Evolutionary conservation across 2,113 vertebrate genomes (phyloP).

Genomic region (Pomatostomus ruficeps): DNA sequence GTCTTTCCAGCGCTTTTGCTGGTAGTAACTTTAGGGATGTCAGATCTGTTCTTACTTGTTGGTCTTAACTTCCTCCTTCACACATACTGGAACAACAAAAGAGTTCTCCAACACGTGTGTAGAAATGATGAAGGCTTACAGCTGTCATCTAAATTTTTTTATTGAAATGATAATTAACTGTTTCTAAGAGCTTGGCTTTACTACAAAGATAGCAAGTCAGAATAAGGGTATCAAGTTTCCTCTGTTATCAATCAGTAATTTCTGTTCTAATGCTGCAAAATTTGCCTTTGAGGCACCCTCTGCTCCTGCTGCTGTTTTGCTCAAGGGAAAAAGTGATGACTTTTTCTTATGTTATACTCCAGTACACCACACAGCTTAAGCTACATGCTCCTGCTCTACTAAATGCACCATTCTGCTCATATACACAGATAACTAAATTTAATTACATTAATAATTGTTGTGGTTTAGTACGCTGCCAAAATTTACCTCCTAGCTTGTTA

Average conservation of each 20-base stretch:
- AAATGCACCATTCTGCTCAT: slow-evolving; percentile 19
- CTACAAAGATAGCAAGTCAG: slow-evolving; percentile 15
- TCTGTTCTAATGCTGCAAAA: not conserved
- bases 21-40: not conserved
- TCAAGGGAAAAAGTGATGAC: not conserved
- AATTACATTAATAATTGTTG: slow-evolving; percentile 40
- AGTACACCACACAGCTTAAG: not conserved
- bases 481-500: slow-evolving; percentile 30
- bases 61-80: not conserved
- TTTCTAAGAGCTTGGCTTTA: slow-evolving; percentile 35
- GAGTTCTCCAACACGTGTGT: not conserved
- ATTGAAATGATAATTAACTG: slow-evolving; percentile 45
- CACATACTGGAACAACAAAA: not conserved
- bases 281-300: not conserved
- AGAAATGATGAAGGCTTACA: slow-evolving; percentile 18
- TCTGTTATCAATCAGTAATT: slow-evolving; percentile 10
- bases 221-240: slow-evolving; percentile 27
- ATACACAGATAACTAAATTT: slow-evolving; percentile 31
- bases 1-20: not conserved
- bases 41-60: slow-evolving; percentile 20
- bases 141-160: slow-evolving; percentile 31
- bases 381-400: not conserved
- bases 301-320: not conserved
- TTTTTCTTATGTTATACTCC: not conserved
- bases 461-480: slow-evolving; percentile 18